These are phyloP conservation scores for Zoroaster sp. DNA, from an alignment of 53 echinoderm and acorn worm species.

Conservation along the genomic window DNA sequence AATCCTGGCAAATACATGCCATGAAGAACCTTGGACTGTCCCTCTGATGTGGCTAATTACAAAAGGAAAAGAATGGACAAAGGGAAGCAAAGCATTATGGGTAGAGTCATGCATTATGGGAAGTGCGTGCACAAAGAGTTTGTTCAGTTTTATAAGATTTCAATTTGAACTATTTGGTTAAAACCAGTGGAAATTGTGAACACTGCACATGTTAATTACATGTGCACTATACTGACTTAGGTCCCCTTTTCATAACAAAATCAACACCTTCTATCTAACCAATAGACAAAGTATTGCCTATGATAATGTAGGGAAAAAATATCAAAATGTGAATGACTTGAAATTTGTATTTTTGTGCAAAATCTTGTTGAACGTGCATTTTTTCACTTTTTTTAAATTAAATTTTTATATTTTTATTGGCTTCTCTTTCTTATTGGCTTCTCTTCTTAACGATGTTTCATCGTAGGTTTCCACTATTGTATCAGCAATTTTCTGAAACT, in stretches of 20 bases:
- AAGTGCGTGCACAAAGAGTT: not conserved
- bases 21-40: conserved; percentile 52
- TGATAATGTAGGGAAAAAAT: too few relatives aligned
- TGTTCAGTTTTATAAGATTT: not conserved
- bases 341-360: too few relatives aligned
- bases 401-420: too few relatives aligned
- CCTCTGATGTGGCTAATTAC: conserved; percentile 18
- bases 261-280: not conserved
- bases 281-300: too few relatives aligned
- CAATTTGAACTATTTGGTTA: not conserved
- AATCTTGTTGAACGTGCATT: too few relatives aligned
- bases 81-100: conserved; percentile 27
- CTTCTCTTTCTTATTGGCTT: too few relatives aligned
- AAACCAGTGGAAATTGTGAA: not conserved
- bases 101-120: not conserved
- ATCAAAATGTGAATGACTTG: too few relatives aligned
- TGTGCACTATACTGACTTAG: not conserved
- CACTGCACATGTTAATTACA: not conserved
- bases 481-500: too few relatives aligned
- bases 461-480: too few relatives aligned
- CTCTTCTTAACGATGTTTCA: too few relatives aligned
- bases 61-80: not conserved
- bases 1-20: conserved; percentile 74
- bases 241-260: not conserved
- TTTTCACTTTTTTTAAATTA: too few relatives aligned